A percentile compares a stretch with the other conserved stretches of the same genome.
These are phyloP conservation scores for Australoheros scitulus DNA, from an alignment of 2,113 vertebrate genomes.

Conservation along the genomic window DNA sequence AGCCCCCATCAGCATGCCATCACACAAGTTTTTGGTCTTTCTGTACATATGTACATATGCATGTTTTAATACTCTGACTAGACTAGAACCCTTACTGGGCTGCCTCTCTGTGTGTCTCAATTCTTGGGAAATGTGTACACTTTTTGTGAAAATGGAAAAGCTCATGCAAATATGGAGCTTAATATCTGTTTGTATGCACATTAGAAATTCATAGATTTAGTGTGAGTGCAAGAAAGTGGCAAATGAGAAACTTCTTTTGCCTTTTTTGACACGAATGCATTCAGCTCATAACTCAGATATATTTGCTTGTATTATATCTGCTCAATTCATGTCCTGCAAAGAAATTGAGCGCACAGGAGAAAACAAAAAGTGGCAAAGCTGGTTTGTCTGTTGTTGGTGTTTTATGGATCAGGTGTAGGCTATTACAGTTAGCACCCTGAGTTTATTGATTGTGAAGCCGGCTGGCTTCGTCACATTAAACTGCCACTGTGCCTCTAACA, in stretches of 20 bases:
- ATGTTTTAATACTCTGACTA: neutral
- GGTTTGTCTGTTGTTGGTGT: constrained; percentile 21
- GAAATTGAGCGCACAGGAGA: constrained; percentile 36
- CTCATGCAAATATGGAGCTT: constrained; percentile 29
- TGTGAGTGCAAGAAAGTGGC: constrained; percentile 20
- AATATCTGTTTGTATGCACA: constrained; percentile 41
- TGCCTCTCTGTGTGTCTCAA: neutral
- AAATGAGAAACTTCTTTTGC: neutral
- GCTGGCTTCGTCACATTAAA: constrained; percentile 29
- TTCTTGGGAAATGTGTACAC: neutral
- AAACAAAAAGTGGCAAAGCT: neutral
- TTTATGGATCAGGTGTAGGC: neutral
- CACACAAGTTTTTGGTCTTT: constrained; percentile 40
- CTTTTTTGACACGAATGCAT: constrained; percentile 14
- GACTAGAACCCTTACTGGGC: neutral
- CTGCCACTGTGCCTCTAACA: constrained; percentile 6
- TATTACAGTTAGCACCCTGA: constrained; percentile 15
- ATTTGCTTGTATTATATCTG: constrained; percentile 19
- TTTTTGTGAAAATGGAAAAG: neutral
- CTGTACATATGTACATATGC: constrained; percentile 27
- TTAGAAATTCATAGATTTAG: constrained; percentile 17
- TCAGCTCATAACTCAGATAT: neutral
- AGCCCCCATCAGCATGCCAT: constrained; percentile 2
- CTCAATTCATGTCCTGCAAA: constrained; percentile 45
- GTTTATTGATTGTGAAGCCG: constrained; percentile 43